These are phyloP conservation scores for Bathynomus jamesi DNA, from an alignment of 1,140 invertebrate genomes.

Conservation along the genomic window DNA sequence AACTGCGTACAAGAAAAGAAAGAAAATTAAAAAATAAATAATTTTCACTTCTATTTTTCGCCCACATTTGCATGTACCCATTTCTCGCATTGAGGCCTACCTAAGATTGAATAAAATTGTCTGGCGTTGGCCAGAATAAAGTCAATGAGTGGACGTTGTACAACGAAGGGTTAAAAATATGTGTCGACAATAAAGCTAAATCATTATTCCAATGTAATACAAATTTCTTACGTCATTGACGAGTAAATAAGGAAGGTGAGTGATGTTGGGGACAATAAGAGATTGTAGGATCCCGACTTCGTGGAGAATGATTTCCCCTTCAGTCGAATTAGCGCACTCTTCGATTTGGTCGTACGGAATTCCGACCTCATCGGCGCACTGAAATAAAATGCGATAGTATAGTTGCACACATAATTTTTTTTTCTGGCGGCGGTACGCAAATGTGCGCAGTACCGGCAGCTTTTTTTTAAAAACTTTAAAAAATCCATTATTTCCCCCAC, in stretches of 20 bases:
- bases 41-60: too few species aligned
- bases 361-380: constrained; percentile 12
- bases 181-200: too few species aligned
- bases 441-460: background rate
- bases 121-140: too few species aligned
- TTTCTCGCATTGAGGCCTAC: too few species aligned
- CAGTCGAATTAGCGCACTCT: constrained; percentile 57
- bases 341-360: constrained; percentile 32
- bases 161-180: too few species aligned
- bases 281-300: constrained; percentile 67
- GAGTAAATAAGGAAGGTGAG: constrained; percentile 76
- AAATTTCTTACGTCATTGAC: constrained; percentile 58
- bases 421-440: background rate
- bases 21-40: too few species aligned
- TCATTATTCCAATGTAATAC: too few species aligned
- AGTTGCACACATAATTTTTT: background rate
- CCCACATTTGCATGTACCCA: too few species aligned
- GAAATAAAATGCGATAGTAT: background rate
- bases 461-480: background rate
- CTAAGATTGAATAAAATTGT: too few species aligned
- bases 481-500: too few species aligned
- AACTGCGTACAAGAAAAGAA: too few species aligned
- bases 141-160: too few species aligned
- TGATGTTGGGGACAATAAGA: constrained; percentile 55
- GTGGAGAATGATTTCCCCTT: constrained; percentile 64